Evolutionary conservation across 2,888 invertebrate genomes (phyloP).

Genomic region (Eristalis arbustorum): DNA sequence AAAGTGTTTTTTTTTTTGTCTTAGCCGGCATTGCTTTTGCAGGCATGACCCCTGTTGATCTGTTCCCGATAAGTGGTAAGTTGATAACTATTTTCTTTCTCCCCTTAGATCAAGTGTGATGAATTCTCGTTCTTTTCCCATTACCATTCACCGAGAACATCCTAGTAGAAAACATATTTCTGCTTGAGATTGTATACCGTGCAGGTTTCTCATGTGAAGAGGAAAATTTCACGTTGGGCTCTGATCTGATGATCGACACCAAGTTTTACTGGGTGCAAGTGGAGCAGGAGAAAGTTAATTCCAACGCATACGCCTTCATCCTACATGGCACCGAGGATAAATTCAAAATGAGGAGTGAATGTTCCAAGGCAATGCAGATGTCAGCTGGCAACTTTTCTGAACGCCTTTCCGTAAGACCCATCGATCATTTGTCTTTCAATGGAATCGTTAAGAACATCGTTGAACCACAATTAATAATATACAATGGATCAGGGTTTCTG

Average conservation of each 20-base stretch:
- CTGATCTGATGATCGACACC: slow-evolving; percentile 71
- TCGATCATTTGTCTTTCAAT: slow-evolving; percentile 82
- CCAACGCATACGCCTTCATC: slow-evolving; percentile 82
- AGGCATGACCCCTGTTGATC: slow-evolving; percentile 72
- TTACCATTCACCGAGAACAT: slow-evolving; percentile 73
- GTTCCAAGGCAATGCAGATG: slow-evolving; percentile 86
- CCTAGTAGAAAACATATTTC: slow-evolving; percentile 75
- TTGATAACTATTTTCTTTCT: background rate
- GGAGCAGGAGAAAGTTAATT: slow-evolving; percentile 86
- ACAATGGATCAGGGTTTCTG: too few species aligned
- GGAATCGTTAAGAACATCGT: slow-evolving; percentile 83
- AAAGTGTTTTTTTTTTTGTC: slow-evolving; percentile 75
- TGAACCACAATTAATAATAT: slow-evolving; percentile 83
- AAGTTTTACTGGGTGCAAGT: slow-evolving; percentile 79
- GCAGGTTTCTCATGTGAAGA: too few species aligned
- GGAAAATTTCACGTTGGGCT: slow-evolving; percentile 74
- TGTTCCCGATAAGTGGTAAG: slow-evolving; percentile 24
- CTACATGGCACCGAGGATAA: slow-evolving; percentile 83
- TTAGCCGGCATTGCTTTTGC: slow-evolving; percentile 76
- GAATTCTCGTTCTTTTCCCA: background rate
- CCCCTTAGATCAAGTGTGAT: background rate
- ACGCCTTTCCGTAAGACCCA: slow-evolving; percentile 86
- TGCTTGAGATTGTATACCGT: slow-evolving; percentile 75
- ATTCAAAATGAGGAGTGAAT: slow-evolving; percentile 84
- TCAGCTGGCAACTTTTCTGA: slow-evolving; percentile 88